phyloP scores from a whole-genome alignment of 2,797 vertebrate genomes.

The Falco columbarius region DNA sequence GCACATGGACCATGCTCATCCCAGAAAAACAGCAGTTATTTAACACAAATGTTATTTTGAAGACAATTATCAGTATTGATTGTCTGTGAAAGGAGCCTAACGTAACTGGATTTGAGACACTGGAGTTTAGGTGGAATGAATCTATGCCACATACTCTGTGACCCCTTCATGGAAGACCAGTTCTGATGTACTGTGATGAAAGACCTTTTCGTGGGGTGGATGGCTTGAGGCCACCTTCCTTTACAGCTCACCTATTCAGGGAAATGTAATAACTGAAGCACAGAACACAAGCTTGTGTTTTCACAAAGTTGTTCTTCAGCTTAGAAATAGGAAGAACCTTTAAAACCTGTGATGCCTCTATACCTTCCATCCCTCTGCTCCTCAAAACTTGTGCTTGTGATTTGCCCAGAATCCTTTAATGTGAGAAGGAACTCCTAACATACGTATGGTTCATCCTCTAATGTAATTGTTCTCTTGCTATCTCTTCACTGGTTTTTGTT shows the following conservation, averaged over 20 bases:
- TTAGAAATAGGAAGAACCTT: not conserved
- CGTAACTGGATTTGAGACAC: not conserved
- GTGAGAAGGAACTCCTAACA: not conserved
- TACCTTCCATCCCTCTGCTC: not conserved
- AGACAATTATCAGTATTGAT: not conserved
- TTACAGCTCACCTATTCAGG: not conserved
- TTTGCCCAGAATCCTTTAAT: not conserved
- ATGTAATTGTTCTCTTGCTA: not conserved
- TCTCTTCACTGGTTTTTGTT: not conserved
- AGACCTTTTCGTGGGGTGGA: not conserved
- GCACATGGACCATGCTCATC: not conserved
- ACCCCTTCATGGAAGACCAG: not conserved
- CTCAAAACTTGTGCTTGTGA: not conserved
- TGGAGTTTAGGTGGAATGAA: not conserved
- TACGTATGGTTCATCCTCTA: not conserved
- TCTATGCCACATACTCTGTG: not conserved
- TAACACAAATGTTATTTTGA: not conserved
- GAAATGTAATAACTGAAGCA: not conserved
- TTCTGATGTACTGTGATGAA: not conserved
- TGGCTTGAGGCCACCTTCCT: not conserved
- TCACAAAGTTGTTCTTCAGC: not conserved
- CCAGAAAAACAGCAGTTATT: not conserved
- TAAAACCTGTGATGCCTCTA: not conserved
- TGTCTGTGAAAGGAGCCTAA: not conserved
- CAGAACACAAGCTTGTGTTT: not conserved